Evolutionary conservation across 1,140 invertebrate species (phyloP).

Genomic region (Bombus waltoni): DNA sequence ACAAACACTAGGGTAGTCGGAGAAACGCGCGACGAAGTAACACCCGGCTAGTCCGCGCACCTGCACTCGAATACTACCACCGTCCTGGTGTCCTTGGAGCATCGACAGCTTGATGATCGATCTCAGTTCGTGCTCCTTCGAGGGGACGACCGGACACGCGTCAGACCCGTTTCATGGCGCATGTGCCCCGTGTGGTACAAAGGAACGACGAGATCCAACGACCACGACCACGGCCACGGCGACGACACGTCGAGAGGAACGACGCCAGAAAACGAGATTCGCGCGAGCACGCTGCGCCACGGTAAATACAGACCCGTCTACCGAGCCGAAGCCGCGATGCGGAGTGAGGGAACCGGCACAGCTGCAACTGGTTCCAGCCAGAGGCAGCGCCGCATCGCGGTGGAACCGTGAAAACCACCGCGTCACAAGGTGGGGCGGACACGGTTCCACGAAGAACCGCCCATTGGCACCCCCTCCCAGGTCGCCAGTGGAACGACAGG

Average conservation of each 20-base stretch:
- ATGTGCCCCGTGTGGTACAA: slow-evolving; percentile 29
- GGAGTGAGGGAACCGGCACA: slow-evolving; percentile 77
- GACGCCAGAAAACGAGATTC: slow-evolving; percentile 46
- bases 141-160: slow-evolving; percentile 17
- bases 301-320: slow-evolving; percentile 59
- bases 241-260: slow-evolving; percentile 24
- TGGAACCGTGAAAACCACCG: slow-evolving; percentile 42
- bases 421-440: slow-evolving; percentile 70
- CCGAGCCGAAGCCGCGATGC: slow-evolving; percentile 73
- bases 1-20: slow-evolving; percentile 36
- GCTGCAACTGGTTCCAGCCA: slow-evolving; percentile 59
- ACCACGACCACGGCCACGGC: background rate
- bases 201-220: background rate
- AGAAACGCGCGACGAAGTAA: background rate
- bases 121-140: slow-evolving; percentile 32
- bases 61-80: slow-evolving; percentile 51
- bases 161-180: slow-evolving; percentile 41
- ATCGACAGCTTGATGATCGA: slow-evolving; percentile 26
- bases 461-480: slow-evolving; percentile 61
- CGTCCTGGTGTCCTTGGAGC: slow-evolving; percentile 3
- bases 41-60: slow-evolving; percentile 50
- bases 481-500: slow-evolving; percentile 4
- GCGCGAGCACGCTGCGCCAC: slow-evolving; percentile 59
- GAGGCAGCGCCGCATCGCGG: slow-evolving; percentile 70
- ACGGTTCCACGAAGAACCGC: slow-evolving; percentile 59